A percentile compares a stretch with the other conserved stretches of the same genome.
Evolutionary conservation across 2,888 invertebrate species (phyloP).

Genomic region (Tillus elongatus): DNA sequence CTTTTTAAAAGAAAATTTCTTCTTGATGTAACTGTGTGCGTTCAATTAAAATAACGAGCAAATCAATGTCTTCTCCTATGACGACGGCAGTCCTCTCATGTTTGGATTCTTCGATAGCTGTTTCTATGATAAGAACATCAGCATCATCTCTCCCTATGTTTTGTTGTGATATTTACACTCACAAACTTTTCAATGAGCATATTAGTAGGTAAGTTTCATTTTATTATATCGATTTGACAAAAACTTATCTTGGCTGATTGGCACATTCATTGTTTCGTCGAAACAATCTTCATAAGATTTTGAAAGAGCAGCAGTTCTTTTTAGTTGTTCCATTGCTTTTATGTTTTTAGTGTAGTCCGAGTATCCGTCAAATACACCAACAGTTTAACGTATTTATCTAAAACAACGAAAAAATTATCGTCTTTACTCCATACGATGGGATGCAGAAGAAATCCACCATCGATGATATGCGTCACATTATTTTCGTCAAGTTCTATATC

Average conservation of each 20-base stretch:
- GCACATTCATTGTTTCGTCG: constrained; percentile 29
- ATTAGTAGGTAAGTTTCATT: constrained; percentile 1
- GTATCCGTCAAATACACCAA: constrained; percentile 32
- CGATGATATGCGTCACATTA: too few relatives aligned
- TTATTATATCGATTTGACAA: constrained; percentile 19
- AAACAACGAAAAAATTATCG: constrained; percentile 13
- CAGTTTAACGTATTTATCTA: constrained; percentile 23
- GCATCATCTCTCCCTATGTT: constrained; percentile 34
- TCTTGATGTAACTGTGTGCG: constrained; percentile 27
- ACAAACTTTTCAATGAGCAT: constrained; percentile 30
- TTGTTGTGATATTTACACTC: constrained; percentile 29
- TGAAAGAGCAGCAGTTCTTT: constrained; percentile 33
- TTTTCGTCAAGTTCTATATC: too few relatives aligned
- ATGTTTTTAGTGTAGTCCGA: constrained; percentile 29
- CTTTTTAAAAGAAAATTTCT: constrained; percentile 33
- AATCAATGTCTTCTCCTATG: constrained; percentile 35
- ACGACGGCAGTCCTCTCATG: constrained; percentile 25
- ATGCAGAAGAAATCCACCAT: too few relatives aligned
- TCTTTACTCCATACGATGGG: too few relatives aligned
- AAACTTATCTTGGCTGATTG: constrained; percentile 25
- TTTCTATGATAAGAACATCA: constrained; percentile 34
- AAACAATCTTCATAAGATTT: constrained; percentile 33
- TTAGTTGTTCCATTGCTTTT: constrained; percentile 32
- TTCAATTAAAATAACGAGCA: constrained; percentile 34
- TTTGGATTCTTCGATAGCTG: constrained; percentile 28